Percentiles rank a stretch among this genome's conserved stretches.
Evolutionary conservation across 1,140 invertebrate genomes (phyloP).

Genomic region (Philotrypesis tridentata): DNA sequence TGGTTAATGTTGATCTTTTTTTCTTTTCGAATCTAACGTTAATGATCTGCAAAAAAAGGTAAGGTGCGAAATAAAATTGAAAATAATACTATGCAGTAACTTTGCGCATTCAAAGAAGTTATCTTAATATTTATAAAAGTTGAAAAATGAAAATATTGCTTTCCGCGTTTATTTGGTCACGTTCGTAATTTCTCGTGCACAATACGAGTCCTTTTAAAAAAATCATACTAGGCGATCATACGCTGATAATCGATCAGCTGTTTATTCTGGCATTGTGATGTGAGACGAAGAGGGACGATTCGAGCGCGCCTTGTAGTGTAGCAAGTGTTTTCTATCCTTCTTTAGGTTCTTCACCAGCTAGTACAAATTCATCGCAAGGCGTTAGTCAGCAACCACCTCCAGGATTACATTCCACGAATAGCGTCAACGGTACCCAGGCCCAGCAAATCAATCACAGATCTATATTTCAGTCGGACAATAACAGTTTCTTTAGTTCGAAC

Average conservation of each 20-base stretch:
- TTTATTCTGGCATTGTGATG: constrained; percentile 64
- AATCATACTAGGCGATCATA: constrained; percentile 32
- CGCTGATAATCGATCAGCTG: constrained; percentile 52
- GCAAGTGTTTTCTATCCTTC: constrained; percentile 57
- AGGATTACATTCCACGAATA: constrained; percentile 61
- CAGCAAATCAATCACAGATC: constrained; percentile 70
- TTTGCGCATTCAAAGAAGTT: no score
- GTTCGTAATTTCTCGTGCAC: not conserved
- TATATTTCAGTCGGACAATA: constrained; percentile 75
- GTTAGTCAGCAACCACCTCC: constrained; percentile 65
- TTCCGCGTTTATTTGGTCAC: not conserved
- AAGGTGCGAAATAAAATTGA: constrained; percentile 1
- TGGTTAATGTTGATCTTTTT: constrained; percentile 39
- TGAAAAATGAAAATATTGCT: not conserved
- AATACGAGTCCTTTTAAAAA: constrained; percentile 22
- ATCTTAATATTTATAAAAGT: no score
- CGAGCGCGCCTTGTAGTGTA: constrained; percentile 59
- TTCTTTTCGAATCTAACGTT: constrained; percentile 28
- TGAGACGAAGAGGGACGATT: constrained; percentile 43
- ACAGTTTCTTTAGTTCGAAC: constrained; percentile 76
- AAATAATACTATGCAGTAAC: not conserved
- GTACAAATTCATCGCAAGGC: constrained; percentile 65
- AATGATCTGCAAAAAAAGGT: constrained; percentile 33
- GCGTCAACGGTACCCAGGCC: constrained; percentile 57
- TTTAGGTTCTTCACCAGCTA: constrained; percentile 67